These are phyloP conservation scores for Ophioderma brevispina DNA, from an alignment of 35 echinoderm and acorn worm genomes.

Conservation along the genomic window DNA sequence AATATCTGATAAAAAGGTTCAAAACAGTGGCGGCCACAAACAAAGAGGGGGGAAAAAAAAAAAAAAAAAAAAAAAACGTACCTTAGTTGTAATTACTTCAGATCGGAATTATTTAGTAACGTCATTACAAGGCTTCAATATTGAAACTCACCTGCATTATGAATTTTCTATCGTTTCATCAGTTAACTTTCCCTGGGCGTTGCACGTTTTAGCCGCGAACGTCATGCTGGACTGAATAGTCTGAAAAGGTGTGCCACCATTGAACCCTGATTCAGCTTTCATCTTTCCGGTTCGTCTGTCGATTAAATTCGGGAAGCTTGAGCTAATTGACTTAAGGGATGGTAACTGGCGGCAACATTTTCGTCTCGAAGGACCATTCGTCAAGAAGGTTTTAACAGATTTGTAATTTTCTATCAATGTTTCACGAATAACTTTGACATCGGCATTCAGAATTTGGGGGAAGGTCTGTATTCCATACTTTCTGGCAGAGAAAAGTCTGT, in stretches of 20 bases:
- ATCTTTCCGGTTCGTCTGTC: slow-evolving; percentile 10
- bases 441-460: slow-evolving; percentile 58
- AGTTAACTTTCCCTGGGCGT: not conserved
- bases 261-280: slow-evolving; percentile 22
- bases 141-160: slow-evolving; percentile 60
- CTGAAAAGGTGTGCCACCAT: slow-evolving; percentile 40
- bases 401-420: slow-evolving; percentile 28
- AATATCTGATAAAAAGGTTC: no score
- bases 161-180: slow-evolving; percentile 32
- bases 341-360: slow-evolving; percentile 55
- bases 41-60: no score
- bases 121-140: no score
- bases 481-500: slow-evolving; percentile 76
- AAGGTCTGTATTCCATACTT: slow-evolving; percentile 87
- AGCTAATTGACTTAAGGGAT: slow-evolving; percentile 52
- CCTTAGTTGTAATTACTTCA: no score
- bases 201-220: slow-evolving; percentile 3
- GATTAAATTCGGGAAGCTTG: slow-evolving; percentile 20
- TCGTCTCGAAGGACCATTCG: slow-evolving; percentile 57
- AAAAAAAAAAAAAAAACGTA: no score
- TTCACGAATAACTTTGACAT: slow-evolving; percentile 43
- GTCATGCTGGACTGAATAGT: slow-evolving; percentile 16
- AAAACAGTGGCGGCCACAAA: no score
- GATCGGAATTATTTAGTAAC: no score
- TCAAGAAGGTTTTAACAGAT: slow-evolving; percentile 29